Base-by-base conservation (phyloP, 2,888 invertebrate genomes). In the Smittia sp. region DNA sequence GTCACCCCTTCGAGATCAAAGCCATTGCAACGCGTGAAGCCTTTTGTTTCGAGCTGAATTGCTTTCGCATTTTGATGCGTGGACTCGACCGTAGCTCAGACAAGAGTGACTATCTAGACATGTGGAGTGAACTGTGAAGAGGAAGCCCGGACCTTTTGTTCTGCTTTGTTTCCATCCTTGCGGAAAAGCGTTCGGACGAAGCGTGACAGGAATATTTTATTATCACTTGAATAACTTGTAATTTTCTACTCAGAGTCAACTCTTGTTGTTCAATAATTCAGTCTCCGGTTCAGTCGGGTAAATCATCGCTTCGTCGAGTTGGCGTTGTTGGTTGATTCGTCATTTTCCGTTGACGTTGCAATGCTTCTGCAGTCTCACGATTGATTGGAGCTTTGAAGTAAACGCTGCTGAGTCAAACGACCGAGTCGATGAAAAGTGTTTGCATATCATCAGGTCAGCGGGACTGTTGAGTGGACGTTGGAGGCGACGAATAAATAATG, bases 401-500 rank as follows among this genome's bases (percentile, higher is more conserved):
- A 52, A 15, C 15, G 4, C 22, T 6, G 22, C 1, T 18, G 18
- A 9, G 22, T 3, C 18, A 18, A 58, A 46, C 15, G 46, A 6
- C 11, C 11, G 4, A 46, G n/a, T 13, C 46, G 46, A 46, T 20
- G 22, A 20, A 58, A 58, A 58, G 58, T 58, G 58, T 58, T 58
- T 58, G 58, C n/a, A 58, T 58, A 58, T 58, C 58, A 58, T 58
- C 58, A 58, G 58, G 52, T 9, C 46, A 46, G 46, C n/a, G 11
- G n/a, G n/a, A 32, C 32, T 32, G 32, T 46, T 11, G n/a, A 46
- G 15, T 46, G 38, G 11, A 9, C 11, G 38, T 38, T 38, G 38
- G 38, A 46, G n/a, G 15, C n/a, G 46, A 11, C 2, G 2, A 46
- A 46, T 46, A 46, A 46, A 46, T 46, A 46, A 46, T 46, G 46